These are phyloP conservation scores for Mus spicilegus DNA, from an alignment of 2,113 vertebrate species.

Conservation along the genomic window DNA sequence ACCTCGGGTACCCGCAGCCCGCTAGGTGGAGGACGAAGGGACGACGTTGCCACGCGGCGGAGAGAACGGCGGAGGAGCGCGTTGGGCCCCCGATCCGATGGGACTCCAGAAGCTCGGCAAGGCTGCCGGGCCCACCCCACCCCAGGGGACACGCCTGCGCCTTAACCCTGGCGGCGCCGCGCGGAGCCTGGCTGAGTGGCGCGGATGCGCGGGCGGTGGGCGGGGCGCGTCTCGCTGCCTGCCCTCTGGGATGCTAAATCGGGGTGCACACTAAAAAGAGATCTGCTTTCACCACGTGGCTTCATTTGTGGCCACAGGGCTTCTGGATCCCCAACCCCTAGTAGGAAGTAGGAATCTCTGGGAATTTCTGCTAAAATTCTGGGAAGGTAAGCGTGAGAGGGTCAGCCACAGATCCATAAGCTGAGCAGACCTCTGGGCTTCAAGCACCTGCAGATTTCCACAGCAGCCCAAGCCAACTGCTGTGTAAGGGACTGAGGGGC, in stretches of 20 bases:
- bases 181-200: neutral
- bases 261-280: neutral
- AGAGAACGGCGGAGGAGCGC: neutral
- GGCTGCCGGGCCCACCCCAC: neutral
- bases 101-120: neutral
- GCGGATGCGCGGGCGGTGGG: neutral
- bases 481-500: neutral
- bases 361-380: neutral
- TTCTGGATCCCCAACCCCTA: neutral
- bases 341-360: neutral
- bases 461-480: neutral
- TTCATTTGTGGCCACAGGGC: neutral
- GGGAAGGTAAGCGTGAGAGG: neutral
- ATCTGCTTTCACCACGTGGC: neutral
- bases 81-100: neutral
- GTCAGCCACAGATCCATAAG: too few species aligned
- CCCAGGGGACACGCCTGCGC: constrained; percentile 49
- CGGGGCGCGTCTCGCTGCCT: neutral
- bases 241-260: neutral
- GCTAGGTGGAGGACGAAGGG: neutral
- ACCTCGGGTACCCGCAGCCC: neutral
- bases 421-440: too few species aligned
- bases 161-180: neutral
- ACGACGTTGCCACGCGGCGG: neutral
- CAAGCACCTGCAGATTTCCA: neutral